These are phyloP conservation scores for Phengaris alcon DNA, from an alignment of 2,888 invertebrate genomes.

Conservation along the genomic window DNA sequence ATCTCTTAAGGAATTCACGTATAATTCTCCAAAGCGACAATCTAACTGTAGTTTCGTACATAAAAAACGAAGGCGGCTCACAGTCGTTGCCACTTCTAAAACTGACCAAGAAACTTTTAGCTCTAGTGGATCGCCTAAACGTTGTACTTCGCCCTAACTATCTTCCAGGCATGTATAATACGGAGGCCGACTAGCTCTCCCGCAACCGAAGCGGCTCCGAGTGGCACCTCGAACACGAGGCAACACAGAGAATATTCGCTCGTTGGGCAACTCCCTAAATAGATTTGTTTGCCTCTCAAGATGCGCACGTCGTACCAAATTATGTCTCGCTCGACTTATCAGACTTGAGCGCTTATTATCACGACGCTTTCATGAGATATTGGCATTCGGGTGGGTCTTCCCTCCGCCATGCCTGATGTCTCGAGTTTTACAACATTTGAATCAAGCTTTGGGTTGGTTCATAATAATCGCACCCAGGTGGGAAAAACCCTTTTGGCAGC, in stretches of 20 bases:
- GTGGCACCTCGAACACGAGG: constrained; percentile 37
- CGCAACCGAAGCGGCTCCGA: constrained; percentile 31
- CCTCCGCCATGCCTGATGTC: constrained; percentile 33
- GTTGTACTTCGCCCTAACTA: not conserved
- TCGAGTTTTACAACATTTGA: constrained; percentile 30
- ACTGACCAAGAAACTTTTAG: no score
- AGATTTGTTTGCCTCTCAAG: constrained; percentile 39
- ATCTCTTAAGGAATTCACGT: no score
- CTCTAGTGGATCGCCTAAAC: no score
- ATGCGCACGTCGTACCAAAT: constrained; percentile 36
- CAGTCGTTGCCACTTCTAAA: no score
- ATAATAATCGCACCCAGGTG: constrained; percentile 34
- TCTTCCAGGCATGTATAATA: not conserved
- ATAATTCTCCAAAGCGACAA: no score
- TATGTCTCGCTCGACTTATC: constrained; percentile 37
- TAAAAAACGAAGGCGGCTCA: no score
- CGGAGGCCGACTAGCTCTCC: not conserved
- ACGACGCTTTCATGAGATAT: constrained; percentile 38
- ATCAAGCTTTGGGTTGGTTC: constrained; percentile 30
- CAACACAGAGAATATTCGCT: constrained; percentile 35
- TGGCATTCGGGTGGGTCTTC: constrained; percentile 37
- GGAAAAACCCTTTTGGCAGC: constrained; percentile 28
- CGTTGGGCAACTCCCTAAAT: constrained; percentile 38
- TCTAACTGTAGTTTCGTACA: no score
- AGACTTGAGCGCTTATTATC: constrained; percentile 38